phyloP scores from a whole-genome alignment of 2,888 invertebrate genomes.

The Tenodera sinensis region DNA sequence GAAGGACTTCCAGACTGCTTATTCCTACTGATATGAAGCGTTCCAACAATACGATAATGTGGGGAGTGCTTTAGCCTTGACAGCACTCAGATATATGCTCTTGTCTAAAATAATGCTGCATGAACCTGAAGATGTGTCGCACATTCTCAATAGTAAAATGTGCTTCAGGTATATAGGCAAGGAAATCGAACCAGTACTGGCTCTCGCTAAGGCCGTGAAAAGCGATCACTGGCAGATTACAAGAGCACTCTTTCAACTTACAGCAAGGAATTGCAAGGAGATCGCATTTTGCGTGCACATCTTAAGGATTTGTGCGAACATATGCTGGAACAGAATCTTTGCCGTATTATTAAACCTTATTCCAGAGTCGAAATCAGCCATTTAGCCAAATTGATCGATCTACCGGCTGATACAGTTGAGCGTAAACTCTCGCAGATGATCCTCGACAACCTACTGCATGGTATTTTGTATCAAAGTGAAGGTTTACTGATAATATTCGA shows the following conservation, averaged over 20 bases:
- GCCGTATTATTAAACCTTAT: constrained; percentile 97
- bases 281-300: constrained; percentile 95
- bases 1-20: constrained; percentile 98
- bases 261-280: constrained; percentile 86
- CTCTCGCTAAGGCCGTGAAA: constrained; percentile 92
- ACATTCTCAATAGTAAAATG: constrained; percentile 92
- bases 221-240: constrained; percentile 95
- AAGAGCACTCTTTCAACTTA: constrained; percentile 84
- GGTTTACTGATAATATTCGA: constrained; percentile 98
- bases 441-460: constrained; percentile 94
- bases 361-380: constrained; percentile 88
- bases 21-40: constrained; percentile 99
- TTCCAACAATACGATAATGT: constrained; percentile 98
- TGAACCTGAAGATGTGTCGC: constrained; percentile 92
- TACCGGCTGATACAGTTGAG: constrained; percentile 89
- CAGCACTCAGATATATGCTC: constrained; percentile 97
- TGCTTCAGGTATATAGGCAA: constrained; percentile 94
- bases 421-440: constrained; percentile 99
- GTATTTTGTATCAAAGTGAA: constrained; percentile 97
- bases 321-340: constrained; percentile 98
- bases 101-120: constrained; percentile 98
- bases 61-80: constrained; percentile 85
- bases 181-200: constrained; percentile 97
- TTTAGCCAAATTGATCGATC: constrained; percentile 85
- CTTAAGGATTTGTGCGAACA: constrained; percentile 95